Percentiles rank a stretch among this genome's conserved stretches.
phyloP scores from a whole-genome alignment of 2,888 invertebrate species.

The Patella ulyssiponensis region DNA sequence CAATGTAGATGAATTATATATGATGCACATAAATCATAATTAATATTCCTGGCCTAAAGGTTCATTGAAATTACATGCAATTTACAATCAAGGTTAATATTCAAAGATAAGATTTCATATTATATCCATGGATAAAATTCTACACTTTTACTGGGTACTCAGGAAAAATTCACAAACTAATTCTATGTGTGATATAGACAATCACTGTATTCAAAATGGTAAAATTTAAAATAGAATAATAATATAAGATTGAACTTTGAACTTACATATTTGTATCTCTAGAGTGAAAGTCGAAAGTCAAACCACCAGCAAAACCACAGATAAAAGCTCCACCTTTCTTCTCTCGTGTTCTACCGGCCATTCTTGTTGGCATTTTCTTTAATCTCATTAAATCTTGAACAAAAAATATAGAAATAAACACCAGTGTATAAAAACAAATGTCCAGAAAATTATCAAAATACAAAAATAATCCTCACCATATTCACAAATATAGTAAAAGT shows the following conservation, averaged over 20 bases:
- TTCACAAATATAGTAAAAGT: too few relatives aligned
- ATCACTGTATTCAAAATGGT: background rate
- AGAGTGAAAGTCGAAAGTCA: constrained; percentile 69
- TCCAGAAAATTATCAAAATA: too few relatives aligned
- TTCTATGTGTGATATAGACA: background rate
- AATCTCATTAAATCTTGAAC: constrained; percentile 70
- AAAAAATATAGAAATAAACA: too few relatives aligned
- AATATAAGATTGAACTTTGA: background rate
- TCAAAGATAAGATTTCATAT: too few relatives aligned
- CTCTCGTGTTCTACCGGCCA: constrained; percentile 61
- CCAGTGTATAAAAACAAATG: too few relatives aligned
- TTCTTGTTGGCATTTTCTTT: constrained; percentile 65
- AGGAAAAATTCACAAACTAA: background rate
- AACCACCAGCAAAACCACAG: constrained; percentile 69
- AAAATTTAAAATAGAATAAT: background rate
- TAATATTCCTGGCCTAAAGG: too few relatives aligned
- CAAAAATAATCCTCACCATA: too few relatives aligned
- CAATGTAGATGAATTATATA: too few relatives aligned
- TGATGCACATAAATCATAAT: too few relatives aligned
- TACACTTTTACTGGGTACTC: too few relatives aligned
- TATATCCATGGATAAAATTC: background rate
- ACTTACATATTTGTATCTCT: constrained; percentile 70
- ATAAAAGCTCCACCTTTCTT: constrained; percentile 72
- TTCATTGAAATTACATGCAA: too few relatives aligned
- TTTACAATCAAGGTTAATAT: too few relatives aligned